Base-by-base conservation (phyloP, 92 coral and sea anemone species). In the Parazoanthus swiftii region DNA sequence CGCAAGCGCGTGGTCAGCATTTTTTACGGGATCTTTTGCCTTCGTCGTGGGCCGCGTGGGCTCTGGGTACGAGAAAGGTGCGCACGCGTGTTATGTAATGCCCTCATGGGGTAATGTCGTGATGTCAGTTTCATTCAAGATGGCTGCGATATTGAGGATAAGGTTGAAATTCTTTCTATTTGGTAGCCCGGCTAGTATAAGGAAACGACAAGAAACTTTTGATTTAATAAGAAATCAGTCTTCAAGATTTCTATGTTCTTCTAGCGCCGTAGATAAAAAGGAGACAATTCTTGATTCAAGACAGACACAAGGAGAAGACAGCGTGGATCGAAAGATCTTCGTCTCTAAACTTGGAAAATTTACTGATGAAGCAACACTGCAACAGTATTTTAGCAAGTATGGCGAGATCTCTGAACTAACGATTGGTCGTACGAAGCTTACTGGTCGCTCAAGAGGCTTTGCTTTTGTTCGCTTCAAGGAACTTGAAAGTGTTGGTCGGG, bases 401-500 rank as follows among this genome's bases (percentile, higher is more conserved):
- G 92, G 92, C 29, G 88, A 90, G 35, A 81, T 90, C 48, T 81
- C 89, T 5, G 90, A 90, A 20, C 72, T 90, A 58, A 74, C 29
- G 9, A 81, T 81, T 26, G 88, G 90, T 43, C 88, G 89, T 67
- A 81, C 74, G 15, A 90, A 90, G 58, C 39, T 82, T 13, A 82
- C 86, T n/a, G 86, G 86, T 66, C 88, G 85, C n/a, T 86, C 88
- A 54, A 78, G 85, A 6, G 90, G 92, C 46, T 90, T 90, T 86
- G 92, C 92, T 36, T 90, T 90, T 36, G 88, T 86, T 35, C 86
- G 72, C 42, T 90, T 81, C 44, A 75, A 90, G 73, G 39, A 68
- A 29, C 29, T 26, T 3, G 86, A 67, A n/a, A 82, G 86, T 82
- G 37, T 82, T 68, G 38, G 76, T 43, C 59, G 86, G 13, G 86